Evolutionary conservation across 23 tunicate species (phyloP).

Genomic region (Ascidia mentula): DNA sequence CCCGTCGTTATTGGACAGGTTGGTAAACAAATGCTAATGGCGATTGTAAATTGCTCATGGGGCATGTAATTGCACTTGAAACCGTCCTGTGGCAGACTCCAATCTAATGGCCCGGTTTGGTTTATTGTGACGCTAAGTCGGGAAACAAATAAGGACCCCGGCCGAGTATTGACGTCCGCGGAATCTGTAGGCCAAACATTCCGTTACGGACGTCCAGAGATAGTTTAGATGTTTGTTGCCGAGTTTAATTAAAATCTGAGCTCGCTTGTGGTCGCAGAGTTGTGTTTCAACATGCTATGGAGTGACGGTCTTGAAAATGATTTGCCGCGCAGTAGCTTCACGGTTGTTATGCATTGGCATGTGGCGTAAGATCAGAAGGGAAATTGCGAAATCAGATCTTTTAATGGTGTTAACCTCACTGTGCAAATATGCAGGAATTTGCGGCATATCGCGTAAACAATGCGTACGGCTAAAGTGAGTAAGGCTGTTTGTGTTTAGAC

Average conservation of each 20-base stretch:
- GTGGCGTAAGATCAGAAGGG: too few species aligned
- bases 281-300: too few species aligned
- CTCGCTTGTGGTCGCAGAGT: too few species aligned
- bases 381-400: too few species aligned
- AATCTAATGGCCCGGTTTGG: background rate
- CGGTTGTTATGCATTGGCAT: too few species aligned
- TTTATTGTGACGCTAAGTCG: conserved; percentile 6
- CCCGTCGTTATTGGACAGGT: background rate
- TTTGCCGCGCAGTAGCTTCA: too few species aligned
- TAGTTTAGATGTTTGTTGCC: background rate
- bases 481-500: too few species aligned
- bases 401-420: too few species aligned
- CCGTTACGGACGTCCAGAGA: background rate
- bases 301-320: too few species aligned
- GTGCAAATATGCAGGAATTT: too few species aligned
- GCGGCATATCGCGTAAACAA: too few species aligned
- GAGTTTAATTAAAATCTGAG: conserved; percentile 3
- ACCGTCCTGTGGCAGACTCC: background rate
- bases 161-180: background rate
- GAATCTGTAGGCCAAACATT: background rate
- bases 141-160: background rate
- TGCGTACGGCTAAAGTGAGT: too few species aligned
- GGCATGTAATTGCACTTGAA: conserved; percentile 2
- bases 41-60: background rate
- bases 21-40: background rate